phyloP scores from a whole-genome alignment of 92 coral and sea anemone genomes.

The Anthopleura xanthogrammica region DNA sequence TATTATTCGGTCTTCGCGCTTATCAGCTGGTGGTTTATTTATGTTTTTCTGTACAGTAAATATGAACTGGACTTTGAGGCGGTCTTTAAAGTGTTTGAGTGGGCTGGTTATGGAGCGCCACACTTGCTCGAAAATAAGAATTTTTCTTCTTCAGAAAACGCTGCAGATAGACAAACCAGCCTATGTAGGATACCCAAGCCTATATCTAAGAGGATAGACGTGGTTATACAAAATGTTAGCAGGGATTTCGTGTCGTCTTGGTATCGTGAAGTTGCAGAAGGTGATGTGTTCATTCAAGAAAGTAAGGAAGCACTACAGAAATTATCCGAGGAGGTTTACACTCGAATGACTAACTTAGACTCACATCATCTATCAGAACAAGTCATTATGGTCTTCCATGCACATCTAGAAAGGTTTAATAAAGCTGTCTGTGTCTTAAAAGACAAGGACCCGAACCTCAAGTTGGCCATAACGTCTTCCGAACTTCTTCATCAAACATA shows the following conservation, averaged over 20 bases:
- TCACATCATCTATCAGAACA: constrained; percentile 72
- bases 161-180: constrained; percentile 43
- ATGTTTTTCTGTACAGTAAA: constrained; percentile 52
- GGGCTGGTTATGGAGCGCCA: constrained; percentile 77
- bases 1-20: constrained; percentile 38
- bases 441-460: constrained; percentile 62
- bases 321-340: constrained; percentile 68
- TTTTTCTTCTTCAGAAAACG: constrained; percentile 31
- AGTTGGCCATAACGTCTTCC: constrained; percentile 42
- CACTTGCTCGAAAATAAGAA: constrained; percentile 53
- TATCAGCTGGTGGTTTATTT: constrained; percentile 48
- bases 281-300: constrained; percentile 67
- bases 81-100: constrained; percentile 66
- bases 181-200: constrained; percentile 70
- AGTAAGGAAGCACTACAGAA: constrained; percentile 63
- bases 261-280: constrained; percentile 86
- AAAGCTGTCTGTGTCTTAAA: constrained; percentile 60
- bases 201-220: constrained; percentile 53
- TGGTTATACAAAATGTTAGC: constrained; percentile 57
- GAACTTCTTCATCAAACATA: constrained; percentile 70
- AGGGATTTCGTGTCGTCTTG: constrained; percentile 84
- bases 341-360: constrained; percentile 62
- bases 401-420: constrained; percentile 73
- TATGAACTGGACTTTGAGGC: constrained; percentile 78
- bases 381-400: constrained; percentile 68